Evolutionary conservation across 2,888 invertebrate genomes (phyloP), one percentile per base, ranked within the genome.

Genomic region (Sipha maydis): DNA sequence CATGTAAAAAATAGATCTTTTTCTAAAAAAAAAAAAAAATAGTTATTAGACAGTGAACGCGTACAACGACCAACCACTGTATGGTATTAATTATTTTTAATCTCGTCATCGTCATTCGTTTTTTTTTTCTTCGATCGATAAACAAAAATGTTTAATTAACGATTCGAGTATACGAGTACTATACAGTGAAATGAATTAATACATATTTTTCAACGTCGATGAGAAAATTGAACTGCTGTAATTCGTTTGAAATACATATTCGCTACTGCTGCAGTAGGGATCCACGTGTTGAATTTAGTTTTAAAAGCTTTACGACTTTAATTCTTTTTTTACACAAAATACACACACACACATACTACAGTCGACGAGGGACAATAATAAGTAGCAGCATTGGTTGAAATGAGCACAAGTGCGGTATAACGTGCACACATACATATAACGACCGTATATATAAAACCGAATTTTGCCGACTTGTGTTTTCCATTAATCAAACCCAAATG

Each of bases 381-480:
- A 28, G 69, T 69, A 28, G 28, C 28, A 17, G 69, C n/a, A n/a
- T 69, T 69, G 69, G 69, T 9, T n/a, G 41, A 34, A 17, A 77
- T 28, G 75, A 34, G 5, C 78, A n/a, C 71, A 17, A 71, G 17
- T 71, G 71, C 28, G 31, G 71, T 31, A 11, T 71, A 31, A 69
- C 69, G 8, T 28, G 8, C 69, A 1, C 69, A n/a, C 77, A n/a
- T 48, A 17, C 19, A 77, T 21, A 48, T n/a, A 41, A 56, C 56
- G 21, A 56, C 21, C 14, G 41, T 48, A 31, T 34, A 17, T 38
- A 38, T 56, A 54, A 75, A 75, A 75, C 75, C 56, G 83, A 75
- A 83, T 83, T 83, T 56, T 17, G 83, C 83, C 83, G 83, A 83
- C 83, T 83, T n/a, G 83, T 28, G 56, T 83, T 73, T 83, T 73